phyloP scores from a whole-genome alignment of 2,797 vertebrate species.

The Cynopterus sphinx region DNA sequence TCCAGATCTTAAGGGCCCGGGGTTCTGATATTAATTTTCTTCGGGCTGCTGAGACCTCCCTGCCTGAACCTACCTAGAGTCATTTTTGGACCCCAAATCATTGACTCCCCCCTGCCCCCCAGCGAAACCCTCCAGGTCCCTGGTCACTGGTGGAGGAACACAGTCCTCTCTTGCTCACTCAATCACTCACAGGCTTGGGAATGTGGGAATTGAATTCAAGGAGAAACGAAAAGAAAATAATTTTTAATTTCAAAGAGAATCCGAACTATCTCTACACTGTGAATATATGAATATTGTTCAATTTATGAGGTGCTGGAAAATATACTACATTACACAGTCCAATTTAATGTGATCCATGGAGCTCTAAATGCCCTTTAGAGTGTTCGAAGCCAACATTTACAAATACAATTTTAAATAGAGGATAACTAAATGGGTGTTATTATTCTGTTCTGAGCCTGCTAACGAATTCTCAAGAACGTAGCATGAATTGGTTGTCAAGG shows the following conservation, averaged over 20 bases:
- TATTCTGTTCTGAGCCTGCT: constrained; percentile 55
- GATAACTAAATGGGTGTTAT: constrained; percentile 75
- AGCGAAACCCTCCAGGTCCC: background rate
- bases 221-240: constrained; percentile 51
- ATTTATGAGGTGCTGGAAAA: constrained; percentile 73
- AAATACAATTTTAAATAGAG: constrained; percentile 73
- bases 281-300: constrained; percentile 53
- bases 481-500: constrained; percentile 71
- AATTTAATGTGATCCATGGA: constrained; percentile 48
- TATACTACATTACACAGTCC: constrained; percentile 41
- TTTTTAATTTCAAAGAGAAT: constrained; percentile 73
- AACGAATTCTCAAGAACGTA: constrained; percentile 72
- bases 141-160: background rate
- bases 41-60: background rate
- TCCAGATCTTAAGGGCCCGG: background rate
- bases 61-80: background rate
- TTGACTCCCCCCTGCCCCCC: background rate
- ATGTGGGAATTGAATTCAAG: background rate
- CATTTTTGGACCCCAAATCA: background rate
- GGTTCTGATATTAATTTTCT: background rate
- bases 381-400: constrained; percentile 63
- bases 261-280: constrained; percentile 45
- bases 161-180: background rate
- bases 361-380: constrained; percentile 64
- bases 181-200: background rate